These are phyloP conservation scores for Drosophila nigritarsus DNA, from an alignment of 2,888 invertebrate species.

Conservation along the genomic window DNA sequence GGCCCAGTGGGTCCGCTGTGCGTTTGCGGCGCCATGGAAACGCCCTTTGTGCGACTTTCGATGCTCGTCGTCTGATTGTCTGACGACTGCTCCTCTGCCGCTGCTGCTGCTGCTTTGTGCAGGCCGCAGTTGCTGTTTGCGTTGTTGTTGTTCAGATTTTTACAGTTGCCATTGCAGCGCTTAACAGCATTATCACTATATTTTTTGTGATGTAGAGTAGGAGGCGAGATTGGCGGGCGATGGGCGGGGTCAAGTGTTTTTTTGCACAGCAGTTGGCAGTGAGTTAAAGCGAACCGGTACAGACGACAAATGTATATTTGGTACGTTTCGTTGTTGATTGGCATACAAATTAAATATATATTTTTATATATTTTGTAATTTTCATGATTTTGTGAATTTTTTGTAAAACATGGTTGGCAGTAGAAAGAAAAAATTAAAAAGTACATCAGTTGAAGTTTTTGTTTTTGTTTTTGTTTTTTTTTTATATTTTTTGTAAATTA, in stretches of 20 bases:
- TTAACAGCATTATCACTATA: slow-evolving; percentile 46
- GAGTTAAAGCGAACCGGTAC: slow-evolving; percentile 82
- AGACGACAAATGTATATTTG: slow-evolving; percentile 55
- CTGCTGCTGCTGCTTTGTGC: slow-evolving; percentile 24
- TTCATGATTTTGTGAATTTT: slow-evolving; percentile 46
- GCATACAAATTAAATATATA: slow-evolving; percentile 39
- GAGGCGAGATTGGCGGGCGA: not conserved
- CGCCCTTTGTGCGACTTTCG: slow-evolving; percentile 85
- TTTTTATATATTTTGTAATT: slow-evolving; percentile 33
- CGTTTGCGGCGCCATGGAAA: slow-evolving; percentile 85
- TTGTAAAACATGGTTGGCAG: slow-evolving; percentile 67
- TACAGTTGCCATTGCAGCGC: slow-evolving; percentile 75
- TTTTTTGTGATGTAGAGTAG: not conserved
- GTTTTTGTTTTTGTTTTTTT: slow-evolving; percentile 30
- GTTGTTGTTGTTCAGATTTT: slow-evolving; percentile 76
- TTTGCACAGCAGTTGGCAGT: slow-evolving; percentile 82
- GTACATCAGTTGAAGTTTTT: slow-evolving; percentile 69
- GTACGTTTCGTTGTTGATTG: slow-evolving; percentile 55
- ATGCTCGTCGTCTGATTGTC: slow-evolving; percentile 81
- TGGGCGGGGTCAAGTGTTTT: slow-evolving; percentile 55
- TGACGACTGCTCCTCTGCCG: slow-evolving; percentile 27
- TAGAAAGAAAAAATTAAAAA: slow-evolving; percentile 78
- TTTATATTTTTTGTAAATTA: slow-evolving; percentile 26
- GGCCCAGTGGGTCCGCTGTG: slow-evolving; percentile 86
- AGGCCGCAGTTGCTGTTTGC: slow-evolving; percentile 58